phyloP scores from a whole-genome alignment of 35 echinoderm and acorn worm species.

The Ophioderma brevispina region DNA sequence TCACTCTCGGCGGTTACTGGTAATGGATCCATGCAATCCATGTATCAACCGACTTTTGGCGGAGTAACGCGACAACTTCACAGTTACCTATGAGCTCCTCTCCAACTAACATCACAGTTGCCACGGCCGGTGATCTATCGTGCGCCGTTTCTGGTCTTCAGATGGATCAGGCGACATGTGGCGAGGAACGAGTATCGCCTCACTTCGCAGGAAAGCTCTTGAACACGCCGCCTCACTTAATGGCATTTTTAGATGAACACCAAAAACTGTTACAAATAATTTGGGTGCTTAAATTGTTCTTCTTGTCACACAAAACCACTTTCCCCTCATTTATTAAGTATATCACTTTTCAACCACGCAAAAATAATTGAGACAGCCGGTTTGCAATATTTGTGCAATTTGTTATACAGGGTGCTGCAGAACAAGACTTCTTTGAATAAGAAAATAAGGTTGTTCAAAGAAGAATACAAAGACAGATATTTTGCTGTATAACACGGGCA shows the following conservation, averaged over 20 bases:
- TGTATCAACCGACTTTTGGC: conserved; percentile 89
- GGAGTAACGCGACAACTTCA: conserved; percentile 72
- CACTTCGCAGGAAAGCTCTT: conserved; percentile 90
- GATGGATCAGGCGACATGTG: conserved; percentile 87
- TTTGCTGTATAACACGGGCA: too few relatives aligned
- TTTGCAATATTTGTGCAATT: conserved; percentile 1
- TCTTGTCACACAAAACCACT: not conserved
- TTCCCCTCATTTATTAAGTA: not conserved
- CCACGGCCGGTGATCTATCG: conserved; percentile 57
- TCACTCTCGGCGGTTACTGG: conserved; percentile 60
- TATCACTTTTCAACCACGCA: not conserved
- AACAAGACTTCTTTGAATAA: too few relatives aligned
- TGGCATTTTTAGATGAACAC: conserved; percentile 93
- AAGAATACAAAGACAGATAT: too few relatives aligned
- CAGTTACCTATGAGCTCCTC: conserved; percentile 36
- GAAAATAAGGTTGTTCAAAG: too few relatives aligned
- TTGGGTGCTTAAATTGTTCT: not conserved
- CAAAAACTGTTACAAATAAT: not conserved
- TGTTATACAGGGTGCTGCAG: not conserved
- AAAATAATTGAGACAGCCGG: not conserved
- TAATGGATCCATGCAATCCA: conserved; percentile 89
- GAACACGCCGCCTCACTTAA: conserved; percentile 95
- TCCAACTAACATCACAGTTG: conserved; percentile 52
- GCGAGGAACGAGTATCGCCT: conserved; percentile 97
- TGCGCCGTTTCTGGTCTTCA: conserved; percentile 41